Evolutionary conservation across 2,113 vertebrate species (phyloP), one percentile per base, ranked within the genome.

Genomic region (Ptilorrhoa leucosticta): DNA sequence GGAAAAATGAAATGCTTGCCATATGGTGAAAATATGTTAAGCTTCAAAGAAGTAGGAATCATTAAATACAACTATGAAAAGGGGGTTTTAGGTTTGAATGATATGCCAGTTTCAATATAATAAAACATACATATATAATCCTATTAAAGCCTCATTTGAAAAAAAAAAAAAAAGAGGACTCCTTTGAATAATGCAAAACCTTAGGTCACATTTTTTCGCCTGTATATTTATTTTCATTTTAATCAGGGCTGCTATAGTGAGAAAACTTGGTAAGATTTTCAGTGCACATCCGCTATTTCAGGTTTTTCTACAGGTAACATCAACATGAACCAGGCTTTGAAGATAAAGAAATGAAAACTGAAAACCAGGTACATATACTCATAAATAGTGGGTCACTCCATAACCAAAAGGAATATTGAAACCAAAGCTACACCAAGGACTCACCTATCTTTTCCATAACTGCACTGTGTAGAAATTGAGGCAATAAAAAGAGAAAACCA

Each of bases 11-110:
- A 94, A 88, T 88, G 68, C 77, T 72, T 96, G 83, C 96, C 97
- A 95, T 95, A 95, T 96, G 95, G 93, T 63, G 39, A 93, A 97
- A 97, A 83, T 92, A 95, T 94, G 95, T 66, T 79, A 73, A 91
- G 64, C 78, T 96, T 97, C 95, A 95, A 97, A 97, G 95, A 86
- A 60, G 66, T 10, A 92, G 75, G 76, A 95, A 80, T 94, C 95
- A 95, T 96, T 94, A 95, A 94, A 82, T 56, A 47, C 28, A 86
- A 83, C 86, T 78, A 84, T 61, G 83, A 93, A 82, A 91, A 84
- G 44, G 39, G 6, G 61, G 13, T 93, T 86, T 93, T 90, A 89
- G 23, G 54, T 95, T 94, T 92, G 70, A 95, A 83, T 68, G 69
- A 63, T 42, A 57, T 92, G 94, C 94, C 96, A 97, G 77, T 76